Conservation (phyloP, 1,140 invertebrate genomes). For the Heliconius congener region DNA sequence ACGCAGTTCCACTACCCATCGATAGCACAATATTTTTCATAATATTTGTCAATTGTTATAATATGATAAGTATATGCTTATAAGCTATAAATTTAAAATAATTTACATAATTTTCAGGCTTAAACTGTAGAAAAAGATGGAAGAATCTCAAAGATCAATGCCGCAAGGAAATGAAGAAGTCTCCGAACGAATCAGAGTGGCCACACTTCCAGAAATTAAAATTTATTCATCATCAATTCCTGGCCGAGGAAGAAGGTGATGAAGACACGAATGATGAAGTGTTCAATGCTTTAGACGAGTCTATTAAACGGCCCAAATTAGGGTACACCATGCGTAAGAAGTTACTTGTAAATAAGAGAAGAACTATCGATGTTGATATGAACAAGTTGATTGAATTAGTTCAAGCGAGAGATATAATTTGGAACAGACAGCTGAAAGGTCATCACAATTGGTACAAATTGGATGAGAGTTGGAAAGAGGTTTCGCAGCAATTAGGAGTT, state of each 20-base stretch:
- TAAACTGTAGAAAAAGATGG: conserved; percentile 76
- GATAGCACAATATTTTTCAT: no score
- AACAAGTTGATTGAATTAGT: conserved; percentile 73
- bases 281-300: conserved; percentile 66
- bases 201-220: conserved; percentile 70
- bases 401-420: conserved; percentile 64
- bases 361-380: conserved; percentile 73
- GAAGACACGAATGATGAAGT: conserved; percentile 68
- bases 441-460: conserved; percentile 77
- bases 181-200: conserved; percentile 68
- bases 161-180: conserved; percentile 76
- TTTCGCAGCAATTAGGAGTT: conserved; percentile 66
- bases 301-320: conserved; percentile 70
- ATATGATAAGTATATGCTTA: neutral
- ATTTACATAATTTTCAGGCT: conserved; percentile 54
- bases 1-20: no score
- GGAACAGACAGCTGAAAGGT: conserved; percentile 72
- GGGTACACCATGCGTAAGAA: conserved; percentile 75
- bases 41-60: no score
- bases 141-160: conserved; percentile 78
- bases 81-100: neutral
- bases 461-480: conserved; percentile 75
- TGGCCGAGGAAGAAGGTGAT: conserved; percentile 68
- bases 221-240: conserved; percentile 74
- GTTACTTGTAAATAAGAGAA: conserved; percentile 69